Evolutionary conservation across 2,797 vertebrate genomes (phyloP).

Genomic region (Delichon dasypus): DNA sequence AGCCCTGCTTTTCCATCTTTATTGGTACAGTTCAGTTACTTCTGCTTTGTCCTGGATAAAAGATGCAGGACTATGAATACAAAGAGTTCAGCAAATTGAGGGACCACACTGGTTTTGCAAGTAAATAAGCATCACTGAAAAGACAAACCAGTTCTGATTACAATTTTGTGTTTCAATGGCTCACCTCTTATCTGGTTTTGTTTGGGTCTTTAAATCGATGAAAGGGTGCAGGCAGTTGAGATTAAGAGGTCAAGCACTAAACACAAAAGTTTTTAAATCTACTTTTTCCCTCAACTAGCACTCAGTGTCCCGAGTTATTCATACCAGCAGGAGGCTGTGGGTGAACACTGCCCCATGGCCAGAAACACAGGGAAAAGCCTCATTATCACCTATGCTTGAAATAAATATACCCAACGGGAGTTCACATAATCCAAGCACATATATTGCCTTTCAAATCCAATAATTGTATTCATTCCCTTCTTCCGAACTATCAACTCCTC

Average conservation of each 20-base stretch:
- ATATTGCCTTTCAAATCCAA: constrained; percentile 69
- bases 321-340: constrained; percentile 33
- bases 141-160: constrained; percentile 73
- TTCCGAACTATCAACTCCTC: constrained; percentile 78
- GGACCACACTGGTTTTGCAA: neutral
- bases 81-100: constrained; percentile 7
- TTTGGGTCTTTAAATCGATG: constrained; percentile 72
- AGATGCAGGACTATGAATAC: neutral
- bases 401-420: constrained; percentile 55
- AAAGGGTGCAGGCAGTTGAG: constrained; percentile 70
- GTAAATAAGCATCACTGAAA: constrained; percentile 71
- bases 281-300: constrained; percentile 3
- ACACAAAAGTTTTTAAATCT: constrained; percentile 58
- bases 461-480: constrained; percentile 53
- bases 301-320: constrained; percentile 39
- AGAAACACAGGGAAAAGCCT: constrained; percentile 30
- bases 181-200: constrained; percentile 50
- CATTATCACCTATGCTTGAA: constrained; percentile 41
- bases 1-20: neutral
- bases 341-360: constrained; percentile 3
- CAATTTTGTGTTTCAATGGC: constrained; percentile 63
- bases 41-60: neutral
- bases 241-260: constrained; percentile 79
- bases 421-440: constrained; percentile 51
- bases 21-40: neutral